Conservation (phyloP, 2,113 vertebrate species). For the Pteropus alecto region DNA sequence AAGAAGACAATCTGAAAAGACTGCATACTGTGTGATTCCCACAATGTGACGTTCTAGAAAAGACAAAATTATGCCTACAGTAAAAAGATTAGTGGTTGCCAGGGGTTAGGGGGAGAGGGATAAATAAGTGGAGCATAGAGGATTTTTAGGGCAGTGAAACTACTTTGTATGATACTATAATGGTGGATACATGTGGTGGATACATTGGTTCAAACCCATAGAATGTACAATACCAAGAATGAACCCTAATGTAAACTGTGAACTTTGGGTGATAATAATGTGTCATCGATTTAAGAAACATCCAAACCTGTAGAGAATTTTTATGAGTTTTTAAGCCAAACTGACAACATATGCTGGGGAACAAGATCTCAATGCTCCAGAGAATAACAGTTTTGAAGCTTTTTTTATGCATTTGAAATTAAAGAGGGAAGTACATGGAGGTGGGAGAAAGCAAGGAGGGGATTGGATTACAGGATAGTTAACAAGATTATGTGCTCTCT, state of each 20-base stretch:
- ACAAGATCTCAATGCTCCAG: not conserved
- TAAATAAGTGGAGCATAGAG: not conserved
- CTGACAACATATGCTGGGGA: not conserved
- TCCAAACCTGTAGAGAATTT: not conserved
- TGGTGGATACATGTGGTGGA: not conserved
- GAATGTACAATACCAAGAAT: not conserved
- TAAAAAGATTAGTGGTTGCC: not conserved
- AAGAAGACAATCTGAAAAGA: not conserved
- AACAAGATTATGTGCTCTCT: not conserved
- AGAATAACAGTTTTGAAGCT: not conserved
- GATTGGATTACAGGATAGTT: not conserved
- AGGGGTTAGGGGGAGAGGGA: not conserved
- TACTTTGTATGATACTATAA: not conserved
- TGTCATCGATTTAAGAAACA: too few relatives aligned
- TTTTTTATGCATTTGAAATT: not conserved
- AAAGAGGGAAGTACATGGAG: not conserved
- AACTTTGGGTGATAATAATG: too few relatives aligned
- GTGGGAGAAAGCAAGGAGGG: not conserved
- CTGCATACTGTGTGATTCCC: not conserved
- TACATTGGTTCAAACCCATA: not conserved
- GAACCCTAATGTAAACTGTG: too few relatives aligned
- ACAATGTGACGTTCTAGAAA: not conserved
- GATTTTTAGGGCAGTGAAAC: not conserved
- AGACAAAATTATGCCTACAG: not conserved
- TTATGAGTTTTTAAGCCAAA: not conserved